Percentiles rank a stretch among this genome's conserved stretches.
phyloP scores from a whole-genome alignment of 2,888 invertebrate species.

The Desoria tigrina region DNA sequence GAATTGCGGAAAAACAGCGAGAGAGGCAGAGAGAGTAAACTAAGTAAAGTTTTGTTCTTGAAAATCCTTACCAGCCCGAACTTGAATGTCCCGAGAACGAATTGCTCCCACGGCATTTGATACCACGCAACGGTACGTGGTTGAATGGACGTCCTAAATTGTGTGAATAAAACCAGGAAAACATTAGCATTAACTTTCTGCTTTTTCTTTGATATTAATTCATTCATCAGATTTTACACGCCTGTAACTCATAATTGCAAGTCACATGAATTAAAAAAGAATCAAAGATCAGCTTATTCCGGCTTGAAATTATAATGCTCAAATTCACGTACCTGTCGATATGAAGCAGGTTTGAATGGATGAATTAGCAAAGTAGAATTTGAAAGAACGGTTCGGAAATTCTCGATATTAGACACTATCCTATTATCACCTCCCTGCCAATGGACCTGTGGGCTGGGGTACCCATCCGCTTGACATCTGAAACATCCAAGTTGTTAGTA shows the following conservation, averaged over 20 bases:
- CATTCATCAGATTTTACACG: too few relatives aligned
- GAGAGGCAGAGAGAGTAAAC: not conserved
- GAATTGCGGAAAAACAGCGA: not conserved
- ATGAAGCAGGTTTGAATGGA: conserved; percentile 49
- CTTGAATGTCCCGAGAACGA: conserved; percentile 81
- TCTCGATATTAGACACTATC: conserved; percentile 45
- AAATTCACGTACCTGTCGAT: conserved; percentile 50
- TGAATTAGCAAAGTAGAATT: conserved; percentile 46
- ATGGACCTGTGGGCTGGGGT: conserved; percentile 44
- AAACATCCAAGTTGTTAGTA: conserved; percentile 7
- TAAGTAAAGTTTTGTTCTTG: not conserved
- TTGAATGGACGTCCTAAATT: conserved; percentile 74
- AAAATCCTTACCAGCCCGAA: conserved; percentile 76
- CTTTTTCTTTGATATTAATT: too few relatives aligned
- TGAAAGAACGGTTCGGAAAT: conserved; percentile 47
- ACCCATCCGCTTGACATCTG: conserved; percentile 49
- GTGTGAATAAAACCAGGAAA: not conserved
- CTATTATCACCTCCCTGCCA: conserved; percentile 51
- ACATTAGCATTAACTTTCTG: not conserved
- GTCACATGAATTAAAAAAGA: too few relatives aligned
- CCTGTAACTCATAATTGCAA: too few relatives aligned
- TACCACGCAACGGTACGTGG: conserved; percentile 74
- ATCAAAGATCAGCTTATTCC: too few relatives aligned
- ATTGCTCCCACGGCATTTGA: conserved; percentile 73
- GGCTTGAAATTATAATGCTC: too few relatives aligned